phyloP scores from a whole-genome alignment of 2,797 vertebrate genomes.

The Hippoglossus hippoglossus region DNA sequence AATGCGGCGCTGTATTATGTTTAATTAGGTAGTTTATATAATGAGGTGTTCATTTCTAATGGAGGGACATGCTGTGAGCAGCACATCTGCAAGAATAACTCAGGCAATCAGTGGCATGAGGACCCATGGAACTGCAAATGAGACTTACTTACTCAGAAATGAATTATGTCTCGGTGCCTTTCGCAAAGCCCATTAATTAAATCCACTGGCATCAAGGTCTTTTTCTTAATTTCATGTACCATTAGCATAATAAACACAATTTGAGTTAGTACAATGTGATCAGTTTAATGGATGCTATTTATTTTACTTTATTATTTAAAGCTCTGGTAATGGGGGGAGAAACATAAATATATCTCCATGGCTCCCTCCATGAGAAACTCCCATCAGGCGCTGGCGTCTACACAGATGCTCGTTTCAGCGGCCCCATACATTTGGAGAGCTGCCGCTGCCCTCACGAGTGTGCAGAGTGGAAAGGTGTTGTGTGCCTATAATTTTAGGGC shows the following conservation, averaged over 20 bases:
- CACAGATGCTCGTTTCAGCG: slow-evolving; percentile 89
- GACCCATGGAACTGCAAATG: slow-evolving; percentile 98
- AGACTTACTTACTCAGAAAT: slow-evolving; percentile 99
- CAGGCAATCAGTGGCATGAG: slow-evolving; percentile 98
- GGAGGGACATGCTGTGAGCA: slow-evolving; percentile 97
- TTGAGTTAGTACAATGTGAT: slow-evolving; percentile 99
- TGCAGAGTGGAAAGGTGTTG: slow-evolving; percentile 87
- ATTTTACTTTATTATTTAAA: slow-evolving; percentile 99
- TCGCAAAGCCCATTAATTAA: slow-evolving; percentile 99
- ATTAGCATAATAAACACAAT: slow-evolving; percentile 99
- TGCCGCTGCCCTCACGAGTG: slow-evolving; percentile 83
- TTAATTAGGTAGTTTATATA: slow-evolving; percentile 99
- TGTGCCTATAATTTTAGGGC: slow-evolving; percentile 79
- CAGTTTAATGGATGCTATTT: slow-evolving; percentile 99
- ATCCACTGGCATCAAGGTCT: slow-evolving; percentile 99
- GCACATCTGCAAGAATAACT: slow-evolving; percentile 99
- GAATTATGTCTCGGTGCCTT: slow-evolving; percentile 98
- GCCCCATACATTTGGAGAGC: slow-evolving; percentile 79
- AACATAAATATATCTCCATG: slow-evolving; percentile 93
- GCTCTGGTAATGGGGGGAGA: slow-evolving; percentile 91
- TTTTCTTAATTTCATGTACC: slow-evolving; percentile 99
- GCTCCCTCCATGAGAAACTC: slow-evolving; percentile 92
- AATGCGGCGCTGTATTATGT: slow-evolving; percentile 96
- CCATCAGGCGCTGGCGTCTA: slow-evolving; percentile 84
- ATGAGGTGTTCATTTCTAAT: slow-evolving; percentile 99